Evolutionary conservation across 2,113 vertebrate genomes (phyloP).

Genomic region (Agapornis roseicollis): DNA sequence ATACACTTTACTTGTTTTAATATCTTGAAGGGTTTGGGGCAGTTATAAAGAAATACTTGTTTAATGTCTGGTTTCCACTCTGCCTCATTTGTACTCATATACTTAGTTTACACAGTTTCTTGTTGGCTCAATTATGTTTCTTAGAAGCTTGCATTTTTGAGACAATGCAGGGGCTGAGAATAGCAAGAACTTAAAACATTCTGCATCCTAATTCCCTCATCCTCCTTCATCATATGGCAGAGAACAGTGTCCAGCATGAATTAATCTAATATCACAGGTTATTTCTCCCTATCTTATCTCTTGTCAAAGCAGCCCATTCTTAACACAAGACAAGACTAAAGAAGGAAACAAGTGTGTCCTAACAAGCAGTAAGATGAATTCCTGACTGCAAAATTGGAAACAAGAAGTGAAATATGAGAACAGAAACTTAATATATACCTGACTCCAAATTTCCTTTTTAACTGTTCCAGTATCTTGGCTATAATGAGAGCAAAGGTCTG

Average conservation of each 20-base stretch:
- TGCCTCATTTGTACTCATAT: conserved; percentile 49
- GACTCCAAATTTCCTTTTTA: conserved; percentile 21
- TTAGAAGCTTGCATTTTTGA: neutral
- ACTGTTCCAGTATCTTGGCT: conserved; percentile 37
- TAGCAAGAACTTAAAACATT: neutral
- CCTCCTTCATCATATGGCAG: neutral
- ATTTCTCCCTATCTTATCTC: neutral
- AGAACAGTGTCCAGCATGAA: neutral
- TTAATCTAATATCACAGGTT: conserved; percentile 11
- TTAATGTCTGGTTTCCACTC: conserved; percentile 49
- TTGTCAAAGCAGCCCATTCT: neutral
- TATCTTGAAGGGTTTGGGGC: conserved; percentile 67
- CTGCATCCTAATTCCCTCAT: neutral
- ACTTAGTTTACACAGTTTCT: neutral
- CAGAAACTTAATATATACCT: conserved; percentile 43
- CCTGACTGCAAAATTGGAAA: conserved; percentile 39
- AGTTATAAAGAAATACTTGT: neutral
- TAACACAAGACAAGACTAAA: conserved; percentile 32
- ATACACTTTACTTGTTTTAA: conserved; percentile 63
- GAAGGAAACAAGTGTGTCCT: conserved; percentile 55
- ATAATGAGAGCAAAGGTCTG: neutral
- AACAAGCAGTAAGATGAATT: conserved; percentile 30
- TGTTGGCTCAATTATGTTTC: neutral
- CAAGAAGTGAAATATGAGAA: conserved; percentile 51
- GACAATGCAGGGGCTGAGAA: neutral